These are phyloP conservation scores for Cryptocheilus praepositus DNA, from an alignment of 2,888 invertebrate genomes.

Conservation along the genomic window DNA sequence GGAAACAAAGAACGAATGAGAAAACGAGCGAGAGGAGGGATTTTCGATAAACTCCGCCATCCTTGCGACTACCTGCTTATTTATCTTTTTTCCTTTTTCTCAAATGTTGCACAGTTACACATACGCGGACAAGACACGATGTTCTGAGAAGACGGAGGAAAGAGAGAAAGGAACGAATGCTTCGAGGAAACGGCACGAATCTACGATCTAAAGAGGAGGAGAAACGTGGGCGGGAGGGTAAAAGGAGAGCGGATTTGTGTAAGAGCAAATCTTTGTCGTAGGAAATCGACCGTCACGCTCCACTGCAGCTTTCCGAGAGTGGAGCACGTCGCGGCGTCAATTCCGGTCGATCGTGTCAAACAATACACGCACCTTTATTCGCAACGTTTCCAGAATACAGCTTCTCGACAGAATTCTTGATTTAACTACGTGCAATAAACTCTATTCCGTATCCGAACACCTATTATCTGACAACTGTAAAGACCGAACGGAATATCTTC, in stretches of 20 bases:
- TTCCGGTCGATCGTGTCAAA: constrained; percentile 59
- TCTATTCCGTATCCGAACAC: no score
- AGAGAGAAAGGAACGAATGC: background rate
- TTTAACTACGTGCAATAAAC: background rate
- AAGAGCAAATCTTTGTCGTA: constrained; percentile 69
- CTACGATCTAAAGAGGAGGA: background rate
- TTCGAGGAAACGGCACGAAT: background rate
- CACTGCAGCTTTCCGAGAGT: constrained; percentile 56
- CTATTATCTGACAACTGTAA: no score
- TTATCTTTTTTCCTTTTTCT: constrained; percentile 1
- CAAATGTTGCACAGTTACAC: background rate
- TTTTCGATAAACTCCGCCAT: no score
- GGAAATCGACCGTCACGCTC: constrained; percentile 68
- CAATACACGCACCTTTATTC: constrained; percentile 51
- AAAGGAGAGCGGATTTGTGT: constrained; percentile 46
- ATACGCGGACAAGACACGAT: background rate
- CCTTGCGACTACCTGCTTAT: background rate
- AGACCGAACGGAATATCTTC: no score
- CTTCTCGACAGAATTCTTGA: background rate
- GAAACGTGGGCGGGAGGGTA: constrained; percentile 22
- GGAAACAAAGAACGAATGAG: no score
- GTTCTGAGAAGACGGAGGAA: background rate
- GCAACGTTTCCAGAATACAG: constrained; percentile 35
- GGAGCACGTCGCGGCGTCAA: constrained; percentile 52
- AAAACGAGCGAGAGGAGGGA: no score